Base-by-base conservation (phyloP, 2,113 vertebrate species). In the Speoplatyrhinus poulsoni region DNA sequence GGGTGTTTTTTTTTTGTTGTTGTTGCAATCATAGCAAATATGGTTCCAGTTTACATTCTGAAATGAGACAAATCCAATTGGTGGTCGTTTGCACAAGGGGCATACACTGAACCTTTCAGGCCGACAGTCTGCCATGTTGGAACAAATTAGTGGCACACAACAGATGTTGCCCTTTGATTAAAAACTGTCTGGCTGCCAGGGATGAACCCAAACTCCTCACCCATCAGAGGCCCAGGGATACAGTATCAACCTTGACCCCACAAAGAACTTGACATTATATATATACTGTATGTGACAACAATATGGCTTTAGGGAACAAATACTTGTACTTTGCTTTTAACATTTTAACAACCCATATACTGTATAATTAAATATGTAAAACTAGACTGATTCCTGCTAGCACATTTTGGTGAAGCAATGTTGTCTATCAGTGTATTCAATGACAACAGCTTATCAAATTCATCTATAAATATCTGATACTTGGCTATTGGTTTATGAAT, bases 131-230 rank as follows among this genome's bases (percentile, higher is more conserved):
- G 76, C 80, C 77, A 67, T 73, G 81, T 81, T 75, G 69, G 73
- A 69, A 58, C 68, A 86, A 86, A 90, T 91, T 90, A 91, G 85
- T 82, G 74, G 78, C 80, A 78, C 73, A 76, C 81, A 89, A 67
- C 88, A 91, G 88, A 91, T 91, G 90, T 87, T 87, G 86, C 73
- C 69, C 69, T 79, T 84, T 87, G 88, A 90, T 90, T 87, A 91
- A 87, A 75, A 87, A 87, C 84, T 67, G 74, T 82, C 26, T 26
- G 82, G 84, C 73, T 81, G 83, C 85, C 90, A 88, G 88, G 88
- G 88, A 83, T 87, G 83, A 87, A 77, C 17, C 63, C 65, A 60
- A 48, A 65, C 80, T 79, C 70, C 82, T 72, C 82, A 78, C 81
- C 84, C 82, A 46, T 48, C 57, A 68, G 69, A 79, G 71, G 78